A percentile compares a stretch with the other conserved stretches of the same genome.
phyloP scores from a whole-genome alignment of 2,888 invertebrate genomes.

The Ormyrus thymus region DNA sequence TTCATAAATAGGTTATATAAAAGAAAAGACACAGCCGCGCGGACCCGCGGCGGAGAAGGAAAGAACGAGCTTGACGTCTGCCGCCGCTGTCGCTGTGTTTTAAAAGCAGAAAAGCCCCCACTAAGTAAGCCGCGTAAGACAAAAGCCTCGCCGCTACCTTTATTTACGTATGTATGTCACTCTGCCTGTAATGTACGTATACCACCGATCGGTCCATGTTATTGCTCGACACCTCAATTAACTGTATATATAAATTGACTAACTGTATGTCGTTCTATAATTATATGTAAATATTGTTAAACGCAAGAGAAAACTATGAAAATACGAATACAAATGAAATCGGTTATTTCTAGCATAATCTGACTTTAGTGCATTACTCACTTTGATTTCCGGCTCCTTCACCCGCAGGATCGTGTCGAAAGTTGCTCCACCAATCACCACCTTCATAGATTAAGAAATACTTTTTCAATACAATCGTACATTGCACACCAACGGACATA shows the following conservation, averaged over 20 bases:
- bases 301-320: slow-evolving; percentile 48
- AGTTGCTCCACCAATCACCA: slow-evolving; percentile 88
- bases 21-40: neutral
- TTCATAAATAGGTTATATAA: slow-evolving; percentile 6
- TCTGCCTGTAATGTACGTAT: slow-evolving; percentile 44
- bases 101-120: neutral
- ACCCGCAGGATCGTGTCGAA: slow-evolving; percentile 84
- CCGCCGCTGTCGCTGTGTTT: slow-evolving; percentile 4
- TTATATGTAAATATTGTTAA: slow-evolving; percentile 69
- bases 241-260: slow-evolving; percentile 65
- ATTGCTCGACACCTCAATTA: slow-evolving; percentile 63
- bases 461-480: slow-evolving; percentile 26
- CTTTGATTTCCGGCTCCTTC: slow-evolving; percentile 80
- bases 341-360: slow-evolving; percentile 71
- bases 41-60: neutral
- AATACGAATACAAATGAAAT: slow-evolving; percentile 62
- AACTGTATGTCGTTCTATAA: slow-evolving; percentile 63
- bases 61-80: slow-evolving; percentile 17
- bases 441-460: slow-evolving; percentile 67
- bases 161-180: slow-evolving; percentile 41
- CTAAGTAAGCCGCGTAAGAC: neutral
- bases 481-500: too few species aligned
- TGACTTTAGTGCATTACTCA: slow-evolving; percentile 75
- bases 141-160: slow-evolving; percentile 16
- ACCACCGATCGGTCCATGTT: slow-evolving; percentile 58